Evolutionary conservation across 2,888 invertebrate genomes (phyloP).

Genomic region (Eristalis arbustorum): DNA sequence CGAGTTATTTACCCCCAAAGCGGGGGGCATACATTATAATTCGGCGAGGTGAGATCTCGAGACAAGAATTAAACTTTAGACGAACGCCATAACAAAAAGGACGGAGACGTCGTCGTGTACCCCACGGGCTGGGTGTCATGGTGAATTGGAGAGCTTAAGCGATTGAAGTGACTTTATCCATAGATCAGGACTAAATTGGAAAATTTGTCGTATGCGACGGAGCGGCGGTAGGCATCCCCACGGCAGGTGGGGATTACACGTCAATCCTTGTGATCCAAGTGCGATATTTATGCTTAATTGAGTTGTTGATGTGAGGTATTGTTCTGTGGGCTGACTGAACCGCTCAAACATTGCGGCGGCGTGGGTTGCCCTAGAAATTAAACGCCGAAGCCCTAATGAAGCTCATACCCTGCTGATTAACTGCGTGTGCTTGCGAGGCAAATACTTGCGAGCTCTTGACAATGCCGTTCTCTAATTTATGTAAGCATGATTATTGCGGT

Average conservation of each 20-base stretch:
- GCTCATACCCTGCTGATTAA: not conserved
- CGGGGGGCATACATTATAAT: slow-evolving; percentile 20
- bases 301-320: slow-evolving; percentile 1
- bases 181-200: slow-evolving; percentile 29
- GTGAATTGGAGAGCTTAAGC: slow-evolving; percentile 15
- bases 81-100: slow-evolving; percentile 14
- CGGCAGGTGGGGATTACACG: not conserved
- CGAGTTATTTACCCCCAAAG: slow-evolving; percentile 14
- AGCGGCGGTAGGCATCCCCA: not conserved
- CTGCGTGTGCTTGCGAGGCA: not conserved
- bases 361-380: slow-evolving; percentile 8
- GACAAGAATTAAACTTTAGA: slow-evolving; percentile 28
- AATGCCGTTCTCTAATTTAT: not conserved
- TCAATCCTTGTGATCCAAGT: slow-evolving; percentile 35
- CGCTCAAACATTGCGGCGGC: not conserved
- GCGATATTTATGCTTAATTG: slow-evolving; percentile 39
- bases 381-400: not conserved
- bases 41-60: slow-evolving; percentile 24
- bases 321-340: slow-evolving; percentile 2
- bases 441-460: not conserved
- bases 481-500: not conserved
- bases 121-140: not conserved
- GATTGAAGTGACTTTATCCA: slow-evolving; percentile 22
- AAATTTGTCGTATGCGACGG: slow-evolving; percentile 9
- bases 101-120: not conserved